A percentile compares a stretch with the other conserved stretches of the same genome.
Evolutionary conservation across 2,888 invertebrate species (phyloP).

Genomic region (Spialia ferax): DNA sequence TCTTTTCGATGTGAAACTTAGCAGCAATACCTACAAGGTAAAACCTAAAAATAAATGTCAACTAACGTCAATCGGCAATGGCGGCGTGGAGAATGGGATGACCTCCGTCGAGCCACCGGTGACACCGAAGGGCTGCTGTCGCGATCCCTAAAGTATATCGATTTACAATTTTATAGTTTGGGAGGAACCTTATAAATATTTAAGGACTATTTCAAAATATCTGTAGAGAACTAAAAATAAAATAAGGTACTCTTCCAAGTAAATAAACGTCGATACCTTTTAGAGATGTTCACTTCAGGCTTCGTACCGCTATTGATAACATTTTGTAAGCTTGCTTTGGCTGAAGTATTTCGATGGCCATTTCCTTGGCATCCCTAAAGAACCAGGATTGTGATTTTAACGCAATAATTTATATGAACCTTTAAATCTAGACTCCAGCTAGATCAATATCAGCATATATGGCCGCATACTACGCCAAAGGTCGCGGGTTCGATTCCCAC

Average conservation of each 20-base stretch:
- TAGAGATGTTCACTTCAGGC: slow-evolving; percentile 49
- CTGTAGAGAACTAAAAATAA: no score
- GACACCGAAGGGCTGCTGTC: slow-evolving; percentile 64
- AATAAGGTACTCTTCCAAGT: neutral
- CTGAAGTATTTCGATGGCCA: slow-evolving; percentile 56
- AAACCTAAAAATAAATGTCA: neutral
- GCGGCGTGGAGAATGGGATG: slow-evolving; percentile 62
- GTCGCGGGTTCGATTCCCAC: no score
- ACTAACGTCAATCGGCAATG: slow-evolving; percentile 63
- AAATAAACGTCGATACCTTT: slow-evolving; percentile 52
- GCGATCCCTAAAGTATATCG: slow-evolving; percentile 37
- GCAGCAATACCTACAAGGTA: no score
- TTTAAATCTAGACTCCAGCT: no score
- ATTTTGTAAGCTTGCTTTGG: slow-evolving; percentile 67
- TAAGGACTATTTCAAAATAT: no score
- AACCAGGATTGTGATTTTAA: neutral
- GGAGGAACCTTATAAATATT: no score
- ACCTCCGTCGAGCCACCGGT: slow-evolving; percentile 49
- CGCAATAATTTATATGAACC: no score
- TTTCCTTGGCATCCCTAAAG: slow-evolving; percentile 56
- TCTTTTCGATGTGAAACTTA: no score
- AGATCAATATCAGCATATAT: no score
- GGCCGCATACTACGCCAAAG: no score
- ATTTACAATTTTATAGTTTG: neutral
- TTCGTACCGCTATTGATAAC: slow-evolving; percentile 39